Base-by-base conservation (phyloP, 2,797 vertebrate species). In the Avahi laniger region DNA sequence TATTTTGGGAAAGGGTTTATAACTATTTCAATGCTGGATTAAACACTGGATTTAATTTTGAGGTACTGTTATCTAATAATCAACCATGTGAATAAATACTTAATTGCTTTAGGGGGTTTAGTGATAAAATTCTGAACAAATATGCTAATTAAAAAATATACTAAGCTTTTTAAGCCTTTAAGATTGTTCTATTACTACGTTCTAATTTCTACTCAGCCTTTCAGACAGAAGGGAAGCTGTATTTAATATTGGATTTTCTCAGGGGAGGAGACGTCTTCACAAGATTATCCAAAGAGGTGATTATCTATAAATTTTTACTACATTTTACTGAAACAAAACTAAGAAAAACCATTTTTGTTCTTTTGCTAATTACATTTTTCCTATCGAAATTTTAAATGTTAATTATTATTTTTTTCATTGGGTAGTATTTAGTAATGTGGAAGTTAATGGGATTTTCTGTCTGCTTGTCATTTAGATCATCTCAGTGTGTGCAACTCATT, bases 181-280 rank as follows among this genome's bases (percentile, higher is more conserved):
- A 95, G 20, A 78, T 87, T 94, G 30, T 84, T 79, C 4, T 93
- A 11, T 91, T 90, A 84, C 33, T 93, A 54, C 35, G 59, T 89
- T 96, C 33, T 97, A 35, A 50, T 96, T 94, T 81, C 84, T 76
- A 80, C 97, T 94, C 98, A 99, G 99, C 99, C 98, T 99, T 99
- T 99, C 99, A 99, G 99, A 99, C 99, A 96, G 99, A 99, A 99
- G 99, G 99, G 98, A 99, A 99, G 99, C 99, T 99, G 96, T 99
- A 99, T 99, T 99, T 99, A 99, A 99, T 99, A 99, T 96, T 99
- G 99, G 99, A 99, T 99, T 99, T 99, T 99, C 99, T 99, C 99
- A 99, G 99, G 99, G 99, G 99, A 99, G 99, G 99, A 98, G 99
- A 99, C 99, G 99, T 99, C 97, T 99, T 99, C 99, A 99, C 99